These are phyloP conservation scores for Dicyrtoma fusca DNA, from an alignment of 2,888 invertebrate genomes.

Conservation along the genomic window DNA sequence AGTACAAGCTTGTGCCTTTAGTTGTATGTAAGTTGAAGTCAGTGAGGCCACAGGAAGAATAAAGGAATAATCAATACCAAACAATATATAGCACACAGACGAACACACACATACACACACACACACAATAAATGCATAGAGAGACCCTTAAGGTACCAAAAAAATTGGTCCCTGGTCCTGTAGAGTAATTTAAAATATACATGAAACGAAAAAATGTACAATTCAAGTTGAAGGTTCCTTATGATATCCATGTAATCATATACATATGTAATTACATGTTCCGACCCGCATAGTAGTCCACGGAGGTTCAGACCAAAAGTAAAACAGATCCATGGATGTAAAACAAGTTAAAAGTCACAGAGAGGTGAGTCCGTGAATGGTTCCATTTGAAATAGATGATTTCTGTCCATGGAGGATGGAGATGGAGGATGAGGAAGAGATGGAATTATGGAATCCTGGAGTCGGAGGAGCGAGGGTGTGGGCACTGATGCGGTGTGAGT, in stretches of 20 bases:
- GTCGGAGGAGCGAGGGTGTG: conserved; percentile 29
- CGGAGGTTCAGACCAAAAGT: conserved; percentile 1
- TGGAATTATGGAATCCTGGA: conserved; percentile 18
- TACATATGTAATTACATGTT: conserved; percentile 7
- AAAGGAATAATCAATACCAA: too few relatives aligned
- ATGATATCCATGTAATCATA: background rate
- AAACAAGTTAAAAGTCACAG: conserved; percentile 9
- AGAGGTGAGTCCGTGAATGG: background rate
- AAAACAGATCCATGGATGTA: background rate
- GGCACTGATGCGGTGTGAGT: conserved; percentile 27
- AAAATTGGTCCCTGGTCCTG: background rate
- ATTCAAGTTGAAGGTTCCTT: conserved; percentile 26
- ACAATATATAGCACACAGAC: too few relatives aligned
- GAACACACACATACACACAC: too few relatives aligned
- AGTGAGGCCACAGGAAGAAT: too few relatives aligned
- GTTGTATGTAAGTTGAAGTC: too few relatives aligned
- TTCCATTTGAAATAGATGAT: background rate
- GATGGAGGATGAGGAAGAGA: conserved; percentile 14
- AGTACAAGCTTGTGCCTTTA: too few relatives aligned
- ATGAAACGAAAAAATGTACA: conserved; percentile 11
- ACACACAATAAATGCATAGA: too few relatives aligned
- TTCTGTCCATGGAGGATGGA: background rate
- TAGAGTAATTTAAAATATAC: conserved; percentile 16
- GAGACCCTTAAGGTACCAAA: too few relatives aligned
- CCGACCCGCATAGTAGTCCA: background rate